Percentiles rank a stretch among this genome's conserved stretches.
phyloP scores from a whole-genome alignment of 2,888 invertebrate genomes.

The Stenolophus ochropezus region DNA sequence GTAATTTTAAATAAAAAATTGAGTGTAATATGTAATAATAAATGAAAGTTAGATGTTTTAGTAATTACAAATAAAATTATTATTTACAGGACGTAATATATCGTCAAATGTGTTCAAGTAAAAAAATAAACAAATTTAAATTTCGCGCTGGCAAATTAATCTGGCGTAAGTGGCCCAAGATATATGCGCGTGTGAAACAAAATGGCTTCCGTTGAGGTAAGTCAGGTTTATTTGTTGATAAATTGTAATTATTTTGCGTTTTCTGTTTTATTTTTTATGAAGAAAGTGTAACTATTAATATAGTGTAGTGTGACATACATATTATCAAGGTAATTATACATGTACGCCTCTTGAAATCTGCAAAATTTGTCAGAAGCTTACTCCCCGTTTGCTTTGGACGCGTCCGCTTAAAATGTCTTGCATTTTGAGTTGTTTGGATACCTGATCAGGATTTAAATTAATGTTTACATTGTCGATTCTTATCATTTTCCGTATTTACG shows the following conservation, averaged over 20 bases:
- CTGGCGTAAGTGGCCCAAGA: conserved; percentile 6
- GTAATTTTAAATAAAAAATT: neutral
- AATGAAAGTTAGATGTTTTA: neutral
- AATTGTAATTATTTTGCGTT: conserved; percentile 33
- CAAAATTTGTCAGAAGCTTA: neutral
- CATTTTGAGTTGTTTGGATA: conserved; percentile 7
- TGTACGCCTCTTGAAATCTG: neutral
- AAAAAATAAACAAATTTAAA: conserved; percentile 29
- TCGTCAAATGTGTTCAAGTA: neutral
- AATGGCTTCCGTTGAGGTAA: conserved; percentile 53
- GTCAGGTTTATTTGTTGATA: conserved; percentile 51
- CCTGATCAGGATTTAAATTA: neutral
- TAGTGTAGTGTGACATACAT: conserved; percentile 11
- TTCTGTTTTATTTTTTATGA: conserved; percentile 27
- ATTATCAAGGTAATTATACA: neutral
- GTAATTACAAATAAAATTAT: neutral
- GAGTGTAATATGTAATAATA: neutral
- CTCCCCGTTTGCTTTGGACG: conserved; percentile 58
- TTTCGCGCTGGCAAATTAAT: neutral
- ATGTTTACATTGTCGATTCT: conserved; percentile 1
- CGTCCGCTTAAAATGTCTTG: conserved; percentile 50
- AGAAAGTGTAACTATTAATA: conserved; percentile 5
- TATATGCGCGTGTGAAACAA: conserved; percentile 29
- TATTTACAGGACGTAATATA: neutral
- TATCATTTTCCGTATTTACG: neutral